phyloP scores from a whole-genome alignment of 2,113 vertebrate genomes.

The Epinephelus fuscoguttatus region DNA sequence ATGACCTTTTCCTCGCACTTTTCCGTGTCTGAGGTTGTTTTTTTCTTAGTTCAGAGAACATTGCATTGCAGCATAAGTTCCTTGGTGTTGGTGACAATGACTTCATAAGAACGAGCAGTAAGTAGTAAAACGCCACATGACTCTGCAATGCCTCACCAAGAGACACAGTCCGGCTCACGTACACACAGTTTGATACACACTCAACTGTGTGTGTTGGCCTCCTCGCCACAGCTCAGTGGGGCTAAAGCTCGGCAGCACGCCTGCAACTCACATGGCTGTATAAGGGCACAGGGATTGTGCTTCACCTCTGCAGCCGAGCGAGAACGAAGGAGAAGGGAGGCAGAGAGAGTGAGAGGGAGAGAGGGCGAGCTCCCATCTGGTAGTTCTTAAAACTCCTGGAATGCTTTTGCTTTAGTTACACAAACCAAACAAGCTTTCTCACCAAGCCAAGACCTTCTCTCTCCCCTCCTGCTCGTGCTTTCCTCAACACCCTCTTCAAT shows the following conservation, averaged over 20 bases:
- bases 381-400: slow-evolving; percentile 90
- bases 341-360: slow-evolving; percentile 31
- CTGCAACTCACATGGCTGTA: slow-evolving; percentile 85
- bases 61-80: background rate
- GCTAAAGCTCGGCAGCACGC: slow-evolving; percentile 65
- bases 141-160: slow-evolving; percentile 40
- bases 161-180: slow-evolving; percentile 19
- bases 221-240: slow-evolving; percentile 46
- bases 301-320: slow-evolving; percentile 51
- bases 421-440: slow-evolving; percentile 87
- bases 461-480: slow-evolving; percentile 46
- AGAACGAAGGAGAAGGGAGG: slow-evolving; percentile 56
- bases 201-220: slow-evolving; percentile 33
- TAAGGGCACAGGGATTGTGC: slow-evolving; percentile 84
- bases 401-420: slow-evolving; percentile 90
- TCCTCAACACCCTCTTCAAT: slow-evolving; percentile 57
- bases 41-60: no score
- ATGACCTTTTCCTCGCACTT: no score
- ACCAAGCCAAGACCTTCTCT: slow-evolving; percentile 76
- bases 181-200: slow-evolving; percentile 32
- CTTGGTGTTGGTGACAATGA: slow-evolving; percentile 9
- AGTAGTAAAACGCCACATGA: slow-evolving; percentile 63
- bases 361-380: slow-evolving; percentile 85
- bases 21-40: no score
- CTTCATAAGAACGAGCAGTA: slow-evolving; percentile 26